phyloP scores from a whole-genome alignment of 2,113 vertebrate genomes.

The Callocephalon fimbriatum region DNA sequence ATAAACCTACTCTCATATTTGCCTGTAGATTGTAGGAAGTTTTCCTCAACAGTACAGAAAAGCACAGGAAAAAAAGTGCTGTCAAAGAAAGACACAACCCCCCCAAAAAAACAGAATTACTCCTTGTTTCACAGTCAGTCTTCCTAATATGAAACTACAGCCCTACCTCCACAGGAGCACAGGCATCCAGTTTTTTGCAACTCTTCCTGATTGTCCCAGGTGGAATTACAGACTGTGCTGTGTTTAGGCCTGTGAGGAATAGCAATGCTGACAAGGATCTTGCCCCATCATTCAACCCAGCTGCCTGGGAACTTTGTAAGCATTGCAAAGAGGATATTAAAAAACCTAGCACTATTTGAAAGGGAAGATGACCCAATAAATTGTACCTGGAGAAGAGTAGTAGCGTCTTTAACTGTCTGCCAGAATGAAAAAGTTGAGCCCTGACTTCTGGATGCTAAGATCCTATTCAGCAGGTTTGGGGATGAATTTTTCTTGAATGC shows the following conservation, averaged over 20 bases:
- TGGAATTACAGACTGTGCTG: not conserved
- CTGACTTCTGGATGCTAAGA: not conserved
- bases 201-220: not conserved
- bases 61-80: not conserved
- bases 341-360: not conserved
- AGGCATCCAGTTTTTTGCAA: not conserved
- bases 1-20: not conserved
- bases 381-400: not conserved
- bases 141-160: not conserved
- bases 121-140: not conserved
- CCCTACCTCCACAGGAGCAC: not conserved
- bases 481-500: not conserved
- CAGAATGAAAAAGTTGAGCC: not conserved
- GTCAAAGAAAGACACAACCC: not conserved
- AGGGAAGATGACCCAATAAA: not conserved
- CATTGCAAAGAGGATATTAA: not conserved
- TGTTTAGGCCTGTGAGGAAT: not conserved
- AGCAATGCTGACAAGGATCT: not conserved
- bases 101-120: not conserved
- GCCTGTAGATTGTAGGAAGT: not conserved
- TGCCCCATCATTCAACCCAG: not conserved
- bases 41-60: not conserved
- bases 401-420: not conserved
- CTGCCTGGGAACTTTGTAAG: not conserved
- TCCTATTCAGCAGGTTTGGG: not conserved